A percentile compares a stretch with the other conserved stretches of the same genome.
These are phyloP conservation scores for Perizoma affinitatum DNA, from an alignment of 2,888 invertebrate species.

Conservation along the genomic window DNA sequence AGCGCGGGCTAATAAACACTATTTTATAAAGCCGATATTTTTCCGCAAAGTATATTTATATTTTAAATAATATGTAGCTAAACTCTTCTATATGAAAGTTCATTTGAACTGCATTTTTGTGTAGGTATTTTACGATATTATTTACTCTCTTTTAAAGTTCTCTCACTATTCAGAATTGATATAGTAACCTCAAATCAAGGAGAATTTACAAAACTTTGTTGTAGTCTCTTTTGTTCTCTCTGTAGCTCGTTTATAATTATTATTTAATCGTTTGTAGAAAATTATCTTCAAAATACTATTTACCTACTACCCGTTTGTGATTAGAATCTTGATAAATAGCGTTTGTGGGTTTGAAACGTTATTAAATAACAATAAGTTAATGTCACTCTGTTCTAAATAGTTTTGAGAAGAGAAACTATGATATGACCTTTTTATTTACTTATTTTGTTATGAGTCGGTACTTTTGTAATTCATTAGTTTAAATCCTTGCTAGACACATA, in stretches of 20 bases:
- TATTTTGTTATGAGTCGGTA: background rate
- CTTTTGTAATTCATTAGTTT: slow-evolving; percentile 14
- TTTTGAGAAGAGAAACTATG: slow-evolving; percentile 27
- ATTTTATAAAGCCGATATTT: slow-evolving; percentile 13
- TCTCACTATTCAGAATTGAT: background rate
- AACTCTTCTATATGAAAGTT: slow-evolving; percentile 25
- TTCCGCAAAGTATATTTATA: slow-evolving; percentile 22
- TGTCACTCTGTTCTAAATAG: slow-evolving; percentile 24
- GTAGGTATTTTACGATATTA: slow-evolving; percentile 5
- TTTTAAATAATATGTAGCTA: slow-evolving; percentile 25
- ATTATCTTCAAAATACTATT: slow-evolving; percentile 11
- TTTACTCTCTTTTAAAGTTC: slow-evolving; percentile 1
- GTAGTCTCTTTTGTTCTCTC: background rate
- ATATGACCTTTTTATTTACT: background rate
- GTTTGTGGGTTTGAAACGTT: slow-evolving; percentile 41
- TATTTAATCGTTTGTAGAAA: slow-evolving; percentile 12
- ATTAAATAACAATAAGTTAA: slow-evolving; percentile 40
- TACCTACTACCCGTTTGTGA: slow-evolving; percentile 30
- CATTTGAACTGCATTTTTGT: slow-evolving; percentile 21
- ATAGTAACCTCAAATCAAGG: too few relatives aligned
- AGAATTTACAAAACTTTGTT: background rate
- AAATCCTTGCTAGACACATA: too few relatives aligned
- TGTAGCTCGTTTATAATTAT: slow-evolving; percentile 7
- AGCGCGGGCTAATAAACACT: slow-evolving; percentile 21
- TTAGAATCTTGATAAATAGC: slow-evolving; percentile 43